phyloP scores from a whole-genome alignment of 2,797 vertebrate genomes.

The Delichon dasypus region DNA sequence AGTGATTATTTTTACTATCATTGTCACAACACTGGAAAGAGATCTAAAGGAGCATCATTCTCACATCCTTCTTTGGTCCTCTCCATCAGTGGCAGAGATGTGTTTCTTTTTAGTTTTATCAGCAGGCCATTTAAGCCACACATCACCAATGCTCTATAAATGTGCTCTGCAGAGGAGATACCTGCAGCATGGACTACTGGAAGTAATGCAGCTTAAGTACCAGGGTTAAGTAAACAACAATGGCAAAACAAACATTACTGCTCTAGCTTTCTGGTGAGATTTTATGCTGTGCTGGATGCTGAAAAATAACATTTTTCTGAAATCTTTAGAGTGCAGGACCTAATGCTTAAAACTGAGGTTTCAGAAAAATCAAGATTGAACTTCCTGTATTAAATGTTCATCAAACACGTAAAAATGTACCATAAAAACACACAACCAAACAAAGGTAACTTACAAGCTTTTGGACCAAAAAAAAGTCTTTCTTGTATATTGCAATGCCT shows the following conservation, averaged over 20 bases:
- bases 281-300: neutral
- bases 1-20: neutral
- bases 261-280: neutral
- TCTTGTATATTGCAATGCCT: constrained; percentile 92
- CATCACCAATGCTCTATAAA: neutral
- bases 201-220: neutral
- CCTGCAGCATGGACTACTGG: neutral
- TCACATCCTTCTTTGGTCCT: neutral
- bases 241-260: neutral
- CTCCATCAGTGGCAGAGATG: neutral
- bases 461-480: constrained; percentile 98
- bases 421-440: neutral
- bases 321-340: neutral
- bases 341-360: neutral
- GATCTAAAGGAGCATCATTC: neutral
- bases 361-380: neutral
- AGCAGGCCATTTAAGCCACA: neutral
- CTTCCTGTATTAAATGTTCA: neutral
- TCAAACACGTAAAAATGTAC: neutral
- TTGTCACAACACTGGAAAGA: neutral
- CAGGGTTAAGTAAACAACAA: neutral
- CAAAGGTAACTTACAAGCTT: constrained; percentile 85
- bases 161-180: neutral
- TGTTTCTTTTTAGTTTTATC: neutral
- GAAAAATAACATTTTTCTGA: neutral